Conservation (phyloP, 2,888 invertebrate species). For the Conistra vaccinii region DNA sequence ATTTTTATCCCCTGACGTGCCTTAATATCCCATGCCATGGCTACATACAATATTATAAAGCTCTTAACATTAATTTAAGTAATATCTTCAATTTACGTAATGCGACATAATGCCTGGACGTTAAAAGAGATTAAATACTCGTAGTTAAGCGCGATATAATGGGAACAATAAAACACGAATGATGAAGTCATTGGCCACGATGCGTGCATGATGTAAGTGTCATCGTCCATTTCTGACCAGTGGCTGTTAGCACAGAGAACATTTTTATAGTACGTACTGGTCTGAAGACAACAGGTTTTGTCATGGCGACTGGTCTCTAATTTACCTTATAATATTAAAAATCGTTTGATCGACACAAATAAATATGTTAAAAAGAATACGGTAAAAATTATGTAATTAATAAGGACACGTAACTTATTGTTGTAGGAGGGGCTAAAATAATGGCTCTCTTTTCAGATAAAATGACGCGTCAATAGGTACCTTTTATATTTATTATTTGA, state of each 20-base stretch:
- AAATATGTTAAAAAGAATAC: background rate
- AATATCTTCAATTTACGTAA: constrained; percentile 39
- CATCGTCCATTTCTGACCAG: constrained; percentile 53
- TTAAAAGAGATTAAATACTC: constrained; percentile 50
- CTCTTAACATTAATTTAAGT: constrained; percentile 21
- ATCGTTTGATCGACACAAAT: constrained; percentile 9
- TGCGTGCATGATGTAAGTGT: constrained; percentile 66
- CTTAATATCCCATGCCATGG: background rate
- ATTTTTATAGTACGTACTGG: too few relatives aligned
- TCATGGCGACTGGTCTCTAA: constrained; percentile 36
- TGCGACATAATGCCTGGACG: constrained; percentile 16
- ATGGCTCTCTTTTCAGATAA: background rate
- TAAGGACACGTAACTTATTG: background rate
- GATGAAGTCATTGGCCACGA: constrained; percentile 73
- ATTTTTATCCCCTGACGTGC: background rate
- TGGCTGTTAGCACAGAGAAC: background rate
- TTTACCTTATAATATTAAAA: constrained; percentile 20
- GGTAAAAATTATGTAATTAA: background rate
- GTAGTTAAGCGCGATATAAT: constrained; percentile 44
- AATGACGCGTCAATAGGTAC: background rate
- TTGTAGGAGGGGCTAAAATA: background rate
- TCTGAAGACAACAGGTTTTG: constrained; percentile 60
- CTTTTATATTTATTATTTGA: too few relatives aligned
- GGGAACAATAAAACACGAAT: constrained; percentile 67
- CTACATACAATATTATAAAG: background rate